A percentile compares a stretch with the other conserved stretches of the same genome.
These are phyloP conservation scores for Neolamprologus multifasciatus DNA, from an alignment of 2,797 vertebrate species.

Conservation along the genomic window DNA sequence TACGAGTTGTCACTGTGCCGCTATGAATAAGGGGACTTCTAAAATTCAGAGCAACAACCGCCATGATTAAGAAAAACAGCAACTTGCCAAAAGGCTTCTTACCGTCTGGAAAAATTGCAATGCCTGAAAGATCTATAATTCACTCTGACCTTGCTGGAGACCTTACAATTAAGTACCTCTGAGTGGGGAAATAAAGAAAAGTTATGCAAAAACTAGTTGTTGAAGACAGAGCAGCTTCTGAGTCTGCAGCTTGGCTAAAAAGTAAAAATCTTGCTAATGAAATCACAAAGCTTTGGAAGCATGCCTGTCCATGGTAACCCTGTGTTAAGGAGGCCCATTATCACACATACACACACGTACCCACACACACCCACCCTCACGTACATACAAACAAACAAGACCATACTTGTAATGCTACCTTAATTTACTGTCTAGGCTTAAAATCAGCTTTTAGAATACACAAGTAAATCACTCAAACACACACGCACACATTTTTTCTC, in stretches of 20 bases:
- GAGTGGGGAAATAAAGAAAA: not conserved
- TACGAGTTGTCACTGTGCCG: slow-evolving; percentile 23
- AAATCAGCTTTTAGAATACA: slow-evolving; percentile 73
- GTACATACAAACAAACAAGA: slow-evolving; percentile 29
- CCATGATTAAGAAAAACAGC: slow-evolving; percentile 48
- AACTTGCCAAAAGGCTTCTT: slow-evolving; percentile 17
- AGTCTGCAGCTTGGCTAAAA: slow-evolving; percentile 62
- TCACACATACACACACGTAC: slow-evolving; percentile 28
- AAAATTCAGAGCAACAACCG: slow-evolving; percentile 30
- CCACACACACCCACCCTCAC: not conserved
- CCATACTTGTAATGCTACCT: slow-evolving; percentile 74
- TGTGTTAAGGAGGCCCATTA: slow-evolving; percentile 68
- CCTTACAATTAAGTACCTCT: not conserved
- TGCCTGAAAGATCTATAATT: not conserved
- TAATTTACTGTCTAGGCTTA: slow-evolving; percentile 75
- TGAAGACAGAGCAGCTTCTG: slow-evolving; percentile 36
- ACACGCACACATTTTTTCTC: slow-evolving; percentile 49
- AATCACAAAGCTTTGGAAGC: slow-evolving; percentile 75
- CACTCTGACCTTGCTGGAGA: slow-evolving; percentile 20
- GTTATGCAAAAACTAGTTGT: slow-evolving; percentile 1
- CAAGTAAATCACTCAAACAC: slow-evolving; percentile 51
- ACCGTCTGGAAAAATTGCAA: slow-evolving; percentile 34
- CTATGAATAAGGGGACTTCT: slow-evolving; percentile 43
- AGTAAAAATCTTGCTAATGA: slow-evolving; percentile 52
- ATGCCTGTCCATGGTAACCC: slow-evolving; percentile 73